Conservation (phyloP, 2,888 invertebrate species). For the Ophion ellenae region DNA sequence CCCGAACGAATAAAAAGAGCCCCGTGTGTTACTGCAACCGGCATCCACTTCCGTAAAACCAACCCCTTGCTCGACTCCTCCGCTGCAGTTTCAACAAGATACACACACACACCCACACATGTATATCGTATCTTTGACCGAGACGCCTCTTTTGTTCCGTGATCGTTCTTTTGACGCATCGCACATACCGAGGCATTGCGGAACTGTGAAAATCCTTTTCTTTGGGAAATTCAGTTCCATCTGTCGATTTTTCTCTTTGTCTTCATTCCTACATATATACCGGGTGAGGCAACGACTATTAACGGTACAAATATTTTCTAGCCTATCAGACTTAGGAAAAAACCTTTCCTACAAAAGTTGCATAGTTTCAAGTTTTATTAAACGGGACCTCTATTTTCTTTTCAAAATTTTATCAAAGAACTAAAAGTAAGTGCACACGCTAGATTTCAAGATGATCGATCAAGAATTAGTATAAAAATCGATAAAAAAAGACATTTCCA, state of each 20-base stretch:
- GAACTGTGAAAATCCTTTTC: constrained; percentile 36
- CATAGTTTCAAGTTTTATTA: too few relatives aligned
- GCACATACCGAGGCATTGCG: constrained; percentile 16
- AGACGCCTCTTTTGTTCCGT: constrained; percentile 46
- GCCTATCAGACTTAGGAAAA: too few relatives aligned
- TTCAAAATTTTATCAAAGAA: too few relatives aligned
- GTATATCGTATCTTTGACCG: constrained; percentile 5
- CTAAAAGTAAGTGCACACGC: too few relatives aligned
- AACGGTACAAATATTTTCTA: too few relatives aligned
- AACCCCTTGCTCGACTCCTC: constrained; percentile 16
- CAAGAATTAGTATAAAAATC: too few relatives aligned
- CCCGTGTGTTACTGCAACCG: constrained; percentile 18
- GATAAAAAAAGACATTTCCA: too few relatives aligned
- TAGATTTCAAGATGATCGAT: too few relatives aligned
- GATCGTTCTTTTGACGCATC: constrained; percentile 51
- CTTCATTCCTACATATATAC: too few relatives aligned
- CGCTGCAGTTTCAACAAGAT: neutral
- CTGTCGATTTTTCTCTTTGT: neutral
- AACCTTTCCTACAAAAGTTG: too few relatives aligned
- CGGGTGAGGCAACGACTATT: too few relatives aligned
- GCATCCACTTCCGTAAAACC: constrained; percentile 41
- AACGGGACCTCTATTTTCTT: too few relatives aligned
- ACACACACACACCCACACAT: neutral
- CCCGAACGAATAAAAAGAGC: constrained; percentile 25
- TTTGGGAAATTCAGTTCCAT: constrained; percentile 1